Evolutionary conservation across 1,140 invertebrate species (phyloP).

Genomic region (Apis cerana): DNA sequence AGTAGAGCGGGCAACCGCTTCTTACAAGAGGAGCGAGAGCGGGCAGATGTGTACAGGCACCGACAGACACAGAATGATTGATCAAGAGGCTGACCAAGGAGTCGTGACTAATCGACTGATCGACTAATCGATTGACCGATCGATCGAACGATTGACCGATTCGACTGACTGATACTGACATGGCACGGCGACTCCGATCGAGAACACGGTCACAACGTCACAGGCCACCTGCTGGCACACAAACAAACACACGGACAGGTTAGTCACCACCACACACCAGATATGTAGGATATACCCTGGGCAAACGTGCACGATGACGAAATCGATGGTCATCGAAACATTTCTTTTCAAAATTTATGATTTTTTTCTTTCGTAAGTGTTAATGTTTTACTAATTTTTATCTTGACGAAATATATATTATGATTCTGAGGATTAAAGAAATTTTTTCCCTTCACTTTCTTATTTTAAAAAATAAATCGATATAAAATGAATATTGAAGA

Average conservation of each 20-base stretch:
- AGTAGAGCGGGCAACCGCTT: slow-evolving; percentile 23
- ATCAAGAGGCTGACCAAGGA: slow-evolving; percentile 61
- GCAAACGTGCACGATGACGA: slow-evolving; percentile 55
- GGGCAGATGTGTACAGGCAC: slow-evolving; percentile 63
- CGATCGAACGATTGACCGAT: slow-evolving; percentile 54
- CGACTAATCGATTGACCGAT: slow-evolving; percentile 55
- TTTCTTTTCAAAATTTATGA: not conserved
- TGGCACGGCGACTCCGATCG: slow-evolving; percentile 81
- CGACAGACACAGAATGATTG: slow-evolving; percentile 72
- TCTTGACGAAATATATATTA: too few species aligned
- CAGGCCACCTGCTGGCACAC: slow-evolving; percentile 82
- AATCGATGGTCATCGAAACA: not conserved
- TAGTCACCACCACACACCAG: slow-evolving; percentile 81
- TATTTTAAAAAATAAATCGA: not conserved
- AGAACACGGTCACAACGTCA: slow-evolving; percentile 81
- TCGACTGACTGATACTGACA: slow-evolving; percentile 76
- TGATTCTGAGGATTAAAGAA: too few species aligned
- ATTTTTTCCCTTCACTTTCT: not conserved
- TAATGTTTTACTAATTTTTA: not conserved
- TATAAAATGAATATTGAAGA: not conserved
- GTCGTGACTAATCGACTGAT: slow-evolving; percentile 59
- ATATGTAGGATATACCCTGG: slow-evolving; percentile 56
- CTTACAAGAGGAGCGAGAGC: slow-evolving; percentile 47
- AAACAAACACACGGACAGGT: slow-evolving; percentile 82
- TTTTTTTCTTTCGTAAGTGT: not conserved